Evolutionary conservation across 2,797 vertebrate genomes (phyloP).

Genomic region (Setipinna tenuifilis): DNA sequence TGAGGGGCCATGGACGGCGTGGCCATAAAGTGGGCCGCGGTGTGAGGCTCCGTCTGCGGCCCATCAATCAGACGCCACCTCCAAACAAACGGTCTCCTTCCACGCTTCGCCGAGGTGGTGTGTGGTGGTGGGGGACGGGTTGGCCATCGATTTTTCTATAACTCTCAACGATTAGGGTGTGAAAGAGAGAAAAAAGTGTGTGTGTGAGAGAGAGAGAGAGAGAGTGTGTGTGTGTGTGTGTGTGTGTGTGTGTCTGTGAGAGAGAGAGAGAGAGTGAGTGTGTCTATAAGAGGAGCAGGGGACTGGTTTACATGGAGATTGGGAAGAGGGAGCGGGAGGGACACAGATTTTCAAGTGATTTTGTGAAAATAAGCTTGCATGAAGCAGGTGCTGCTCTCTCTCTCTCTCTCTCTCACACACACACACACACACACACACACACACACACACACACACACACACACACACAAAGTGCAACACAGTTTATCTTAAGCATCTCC

Average conservation of each 20-base stretch:
- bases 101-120: slow-evolving; percentile 20
- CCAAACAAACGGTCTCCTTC: slow-evolving; percentile 15
- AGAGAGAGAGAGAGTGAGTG: neutral
- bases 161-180: slow-evolving; percentile 43
- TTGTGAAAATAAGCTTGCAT: neutral
- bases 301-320: neutral
- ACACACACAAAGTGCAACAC: neutral
- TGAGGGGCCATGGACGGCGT: slow-evolving; percentile 13
- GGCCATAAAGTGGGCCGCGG: slow-evolving; percentile 29
- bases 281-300: neutral
- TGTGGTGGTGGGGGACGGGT: neutral
- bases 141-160: slow-evolving; percentile 47
- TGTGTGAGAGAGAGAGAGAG: neutral
- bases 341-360: neutral
- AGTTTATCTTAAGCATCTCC: neutral
- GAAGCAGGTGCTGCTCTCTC: neutral
- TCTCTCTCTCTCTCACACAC: neutral
- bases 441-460: no score
- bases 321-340: neutral
- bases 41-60: slow-evolving; percentile 12
- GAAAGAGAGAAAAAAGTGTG: slow-evolving; percentile 32
- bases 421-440: no score
- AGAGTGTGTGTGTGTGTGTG: neutral
- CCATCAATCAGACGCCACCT: slow-evolving; percentile 37
- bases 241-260: neutral